These are phyloP conservation scores for Scartelaos histophorus DNA, from an alignment of 2,113 vertebrate genomes.

Conservation along the genomic window DNA sequence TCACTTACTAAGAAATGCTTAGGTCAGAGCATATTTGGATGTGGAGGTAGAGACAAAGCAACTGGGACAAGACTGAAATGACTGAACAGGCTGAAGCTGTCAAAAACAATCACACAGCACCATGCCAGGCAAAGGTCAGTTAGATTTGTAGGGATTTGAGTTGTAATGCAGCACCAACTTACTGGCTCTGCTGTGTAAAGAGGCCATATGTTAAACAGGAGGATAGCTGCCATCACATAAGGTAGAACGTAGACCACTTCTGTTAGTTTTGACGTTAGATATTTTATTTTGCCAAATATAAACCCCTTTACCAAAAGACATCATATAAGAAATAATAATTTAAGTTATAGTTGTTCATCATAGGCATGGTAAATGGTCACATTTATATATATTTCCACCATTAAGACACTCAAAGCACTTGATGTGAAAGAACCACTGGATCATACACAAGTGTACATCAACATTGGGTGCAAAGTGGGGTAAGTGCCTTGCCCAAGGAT, in stretches of 20 bases:
- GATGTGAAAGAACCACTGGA: no score
- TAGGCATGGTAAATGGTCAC: no score
- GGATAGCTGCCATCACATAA: conserved; percentile 27
- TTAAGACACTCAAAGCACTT: no score
- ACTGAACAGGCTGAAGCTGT: conserved; percentile 29
- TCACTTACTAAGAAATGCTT: conserved; percentile 34
- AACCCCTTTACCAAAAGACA: background rate
- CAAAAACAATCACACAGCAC: conserved; percentile 51
- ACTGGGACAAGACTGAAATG: conserved; percentile 43
- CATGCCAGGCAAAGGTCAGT: conserved; percentile 56
- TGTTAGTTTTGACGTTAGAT: no score
- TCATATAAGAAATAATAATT: background rate
- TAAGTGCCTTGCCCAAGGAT: no score
- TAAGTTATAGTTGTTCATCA: no score
- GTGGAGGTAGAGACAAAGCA: conserved; percentile 58
- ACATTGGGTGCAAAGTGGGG: no score
- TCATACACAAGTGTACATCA: no score
- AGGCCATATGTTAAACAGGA: conserved; percentile 20
- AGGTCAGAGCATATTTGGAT: conserved; percentile 48
- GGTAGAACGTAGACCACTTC: no score
- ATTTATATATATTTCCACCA: no score
- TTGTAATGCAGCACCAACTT: conserved; percentile 40
- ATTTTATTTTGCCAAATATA: background rate
- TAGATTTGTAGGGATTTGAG: conserved; percentile 51
- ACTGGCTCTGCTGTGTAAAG: conserved; percentile 22